phyloP scores from a whole-genome alignment of 2,888 invertebrate genomes.

The Habrosyne pyritoides region DNA sequence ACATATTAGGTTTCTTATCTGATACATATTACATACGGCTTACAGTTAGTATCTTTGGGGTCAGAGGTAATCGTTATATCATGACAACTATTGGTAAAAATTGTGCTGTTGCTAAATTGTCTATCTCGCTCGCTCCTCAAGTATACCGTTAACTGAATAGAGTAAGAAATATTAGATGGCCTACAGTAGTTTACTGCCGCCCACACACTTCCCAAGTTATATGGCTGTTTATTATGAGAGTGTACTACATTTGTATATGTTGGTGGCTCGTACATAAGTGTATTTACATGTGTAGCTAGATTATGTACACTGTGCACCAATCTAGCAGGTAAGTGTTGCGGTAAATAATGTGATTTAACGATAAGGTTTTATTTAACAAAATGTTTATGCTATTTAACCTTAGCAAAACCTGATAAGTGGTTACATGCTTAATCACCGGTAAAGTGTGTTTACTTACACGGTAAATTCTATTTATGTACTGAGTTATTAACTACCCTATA shows the following conservation, averaged over 20 bases:
- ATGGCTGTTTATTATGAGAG: slow-evolving; percentile 39
- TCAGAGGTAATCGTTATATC: slow-evolving; percentile 69
- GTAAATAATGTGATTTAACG: slow-evolving; percentile 27
- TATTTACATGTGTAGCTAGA: neutral
- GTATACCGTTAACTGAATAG: slow-evolving; percentile 35
- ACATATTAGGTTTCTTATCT: slow-evolving; percentile 12
- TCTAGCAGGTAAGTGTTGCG: slow-evolving; percentile 30
- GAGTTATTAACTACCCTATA: neutral
- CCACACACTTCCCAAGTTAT: slow-evolving; percentile 59
- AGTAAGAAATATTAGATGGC: slow-evolving; percentile 47
- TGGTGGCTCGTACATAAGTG: slow-evolving; percentile 16
- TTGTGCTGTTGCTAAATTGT: slow-evolving; percentile 23
- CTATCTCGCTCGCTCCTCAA: slow-evolving; percentile 44
- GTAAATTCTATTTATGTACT: neutral
- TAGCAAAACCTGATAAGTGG: slow-evolving; percentile 1
- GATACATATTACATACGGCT: neutral
- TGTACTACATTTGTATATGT: slow-evolving; percentile 32
- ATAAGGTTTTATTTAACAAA: slow-evolving; percentile 14
- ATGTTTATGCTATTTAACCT: slow-evolving; percentile 19
- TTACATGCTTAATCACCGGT: neutral
- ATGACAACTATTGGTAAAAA: slow-evolving; percentile 51
- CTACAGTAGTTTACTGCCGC: slow-evolving; percentile 53
- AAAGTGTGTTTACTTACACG: neutral
- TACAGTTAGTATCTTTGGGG: slow-evolving; percentile 39
- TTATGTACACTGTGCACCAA: neutral